These are phyloP conservation scores for Anticlea derivata DNA, from an alignment of 2,888 invertebrate genomes.

Conservation along the genomic window DNA sequence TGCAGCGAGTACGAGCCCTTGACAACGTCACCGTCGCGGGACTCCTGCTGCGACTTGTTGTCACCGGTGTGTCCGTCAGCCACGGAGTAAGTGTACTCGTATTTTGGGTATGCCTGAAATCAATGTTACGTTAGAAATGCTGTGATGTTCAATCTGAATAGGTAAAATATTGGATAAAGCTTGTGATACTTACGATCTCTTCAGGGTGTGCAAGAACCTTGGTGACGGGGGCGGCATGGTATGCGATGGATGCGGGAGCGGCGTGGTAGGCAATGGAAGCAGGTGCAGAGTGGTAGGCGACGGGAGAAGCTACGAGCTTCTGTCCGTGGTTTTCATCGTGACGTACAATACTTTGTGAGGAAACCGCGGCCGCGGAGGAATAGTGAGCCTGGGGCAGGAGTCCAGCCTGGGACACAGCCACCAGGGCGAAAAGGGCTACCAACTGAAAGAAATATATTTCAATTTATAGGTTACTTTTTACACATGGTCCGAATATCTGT, in stretches of 20 bases:
- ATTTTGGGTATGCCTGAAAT: conserved; percentile 68
- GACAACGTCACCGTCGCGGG: conserved; percentile 80
- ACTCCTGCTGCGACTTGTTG: conserved; percentile 81
- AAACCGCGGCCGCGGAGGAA: conserved; percentile 60
- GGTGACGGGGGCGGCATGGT: conserved; percentile 57
- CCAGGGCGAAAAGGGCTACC: conserved; percentile 53
- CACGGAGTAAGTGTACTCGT: conserved; percentile 82
- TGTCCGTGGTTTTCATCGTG: conserved; percentile 52
- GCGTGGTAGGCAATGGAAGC: conserved; percentile 40
- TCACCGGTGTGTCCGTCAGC: conserved; percentile 83
- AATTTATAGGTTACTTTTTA: too few relatives aligned
- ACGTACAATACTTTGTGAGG: conserved; percentile 66
- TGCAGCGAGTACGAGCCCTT: conserved; percentile 81
- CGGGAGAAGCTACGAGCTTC: conserved; percentile 36
- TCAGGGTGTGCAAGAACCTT: conserved; percentile 48
- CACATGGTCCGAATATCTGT: too few relatives aligned
- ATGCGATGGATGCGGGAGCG: conserved; percentile 51
- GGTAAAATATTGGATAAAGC: neutral
- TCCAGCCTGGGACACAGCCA: conserved; percentile 62
- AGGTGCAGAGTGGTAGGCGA: conserved; percentile 42
- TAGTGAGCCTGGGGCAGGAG: conserved; percentile 60
- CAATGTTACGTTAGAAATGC: conserved; percentile 11
- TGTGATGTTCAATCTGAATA: neutral
- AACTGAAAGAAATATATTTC: conserved; percentile 37
- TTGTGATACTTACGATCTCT: conserved; percentile 44